Conservation (phyloP, 2,888 invertebrate species). For the Amphipyra berbera region DNA sequence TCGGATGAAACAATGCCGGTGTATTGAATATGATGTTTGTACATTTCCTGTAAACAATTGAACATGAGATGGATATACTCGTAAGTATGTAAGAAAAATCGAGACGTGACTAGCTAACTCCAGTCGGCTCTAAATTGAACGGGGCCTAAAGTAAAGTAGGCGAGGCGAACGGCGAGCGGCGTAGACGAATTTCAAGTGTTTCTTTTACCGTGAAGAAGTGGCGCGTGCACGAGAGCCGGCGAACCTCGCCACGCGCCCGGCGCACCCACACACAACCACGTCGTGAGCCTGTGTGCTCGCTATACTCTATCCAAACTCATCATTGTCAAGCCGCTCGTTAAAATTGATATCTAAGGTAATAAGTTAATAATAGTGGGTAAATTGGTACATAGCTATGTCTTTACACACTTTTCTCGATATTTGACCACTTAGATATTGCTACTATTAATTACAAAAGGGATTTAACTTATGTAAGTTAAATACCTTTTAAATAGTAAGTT, state of each 20-base stretch:
- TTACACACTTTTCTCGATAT: not conserved
- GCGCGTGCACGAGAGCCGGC: slow-evolving; percentile 81
- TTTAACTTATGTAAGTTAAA: no score
- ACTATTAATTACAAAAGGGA: no score
- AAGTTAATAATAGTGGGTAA: slow-evolving; percentile 9
- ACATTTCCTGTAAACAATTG: slow-evolving; percentile 33
- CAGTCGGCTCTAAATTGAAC: slow-evolving; percentile 70
- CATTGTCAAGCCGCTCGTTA: slow-evolving; percentile 34
- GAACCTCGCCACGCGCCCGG: slow-evolving; percentile 40
- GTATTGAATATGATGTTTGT: slow-evolving; percentile 28
- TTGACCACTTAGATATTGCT: no score
- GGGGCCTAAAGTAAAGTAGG: slow-evolving; percentile 73
- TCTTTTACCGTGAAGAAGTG: slow-evolving; percentile 81
- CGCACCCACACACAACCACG: slow-evolving; percentile 26
- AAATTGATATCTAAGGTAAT: slow-evolving; percentile 29
- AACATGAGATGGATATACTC: slow-evolving; percentile 13
- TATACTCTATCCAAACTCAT: slow-evolving; percentile 34
- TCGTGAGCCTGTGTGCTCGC: slow-evolving; percentile 20
- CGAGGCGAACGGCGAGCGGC: slow-evolving; percentile 66
- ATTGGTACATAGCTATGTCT: no score
- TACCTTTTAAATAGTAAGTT: no score
- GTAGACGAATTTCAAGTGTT: slow-evolving; percentile 85
- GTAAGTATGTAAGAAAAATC: slow-evolving; percentile 49
- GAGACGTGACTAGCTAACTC: slow-evolving; percentile 72
- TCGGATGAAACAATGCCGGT: slow-evolving; percentile 25